A percentile compares a stretch with the other conserved stretches of the same genome.
phyloP scores from a whole-genome alignment of 2,888 invertebrate genomes.

The Papilio demoleus region DNA sequence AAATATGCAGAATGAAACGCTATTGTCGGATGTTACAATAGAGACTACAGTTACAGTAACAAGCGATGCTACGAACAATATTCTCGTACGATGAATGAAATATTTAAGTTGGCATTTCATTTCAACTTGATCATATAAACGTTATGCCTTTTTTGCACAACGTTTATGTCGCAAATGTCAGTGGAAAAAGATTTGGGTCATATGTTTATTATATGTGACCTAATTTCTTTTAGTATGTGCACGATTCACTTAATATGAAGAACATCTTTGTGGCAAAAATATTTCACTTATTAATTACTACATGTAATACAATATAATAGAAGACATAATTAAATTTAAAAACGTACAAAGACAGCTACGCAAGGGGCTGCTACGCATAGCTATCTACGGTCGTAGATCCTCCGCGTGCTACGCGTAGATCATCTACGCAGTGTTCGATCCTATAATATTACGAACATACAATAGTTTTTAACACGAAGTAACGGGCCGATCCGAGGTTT shows the following conservation, averaged over 20 bases:
- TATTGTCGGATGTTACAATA: conserved; percentile 28
- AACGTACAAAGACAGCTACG: too few species aligned
- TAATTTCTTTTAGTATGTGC: background rate
- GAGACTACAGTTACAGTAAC: background rate
- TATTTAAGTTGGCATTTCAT: conserved; percentile 25
- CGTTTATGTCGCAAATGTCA: background rate
- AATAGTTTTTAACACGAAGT: background rate
- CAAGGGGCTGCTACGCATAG: too few species aligned
- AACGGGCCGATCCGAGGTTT: too few species aligned
- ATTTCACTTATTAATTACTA: background rate
- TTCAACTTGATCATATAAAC: conserved; percentile 3
- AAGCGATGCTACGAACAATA: conserved; percentile 13
- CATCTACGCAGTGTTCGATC: too few species aligned
- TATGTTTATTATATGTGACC: background rate
- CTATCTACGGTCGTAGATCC: too few species aligned
- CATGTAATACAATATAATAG: too few species aligned
- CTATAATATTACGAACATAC: too few species aligned
- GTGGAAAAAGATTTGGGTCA: conserved; percentile 11
- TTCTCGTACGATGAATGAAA: conserved; percentile 20
- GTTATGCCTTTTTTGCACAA: conserved; percentile 5
- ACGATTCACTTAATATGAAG: too few species aligned
- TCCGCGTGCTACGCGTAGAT: too few species aligned
- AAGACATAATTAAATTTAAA: background rate
- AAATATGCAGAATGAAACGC: conserved; percentile 7
- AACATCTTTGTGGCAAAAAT: too few species aligned